Evolutionary conservation across 1,140 invertebrate genomes (phyloP), one percentile per base, ranked within the genome.

Genomic region (Aphelenchoides fujianensis): DNA sequence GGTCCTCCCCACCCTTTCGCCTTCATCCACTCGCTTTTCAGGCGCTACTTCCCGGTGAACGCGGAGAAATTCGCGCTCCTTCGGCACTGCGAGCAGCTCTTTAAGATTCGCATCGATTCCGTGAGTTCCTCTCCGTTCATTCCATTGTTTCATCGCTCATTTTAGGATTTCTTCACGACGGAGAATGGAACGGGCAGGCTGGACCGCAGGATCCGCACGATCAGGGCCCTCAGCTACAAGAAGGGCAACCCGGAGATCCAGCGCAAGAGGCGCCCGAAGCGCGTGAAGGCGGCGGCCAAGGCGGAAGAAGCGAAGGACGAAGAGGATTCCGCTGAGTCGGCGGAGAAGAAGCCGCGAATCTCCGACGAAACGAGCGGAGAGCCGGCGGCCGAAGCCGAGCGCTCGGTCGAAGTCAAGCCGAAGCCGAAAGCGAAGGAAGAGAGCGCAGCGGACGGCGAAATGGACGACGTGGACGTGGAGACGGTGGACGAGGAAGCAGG

Each of bases 181-280:
- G 55, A 59, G 55, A 59, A 59, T 59, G 55, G 55, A 59, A 59
- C 55, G 12, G 55, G 55, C 5, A 59, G 34, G 23, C 19, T 59
- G 5, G 55, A 59, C 23, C 55, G 55, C 5, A 27, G 55, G 5
- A 59, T 59, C 23, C 55, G 55, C 7, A 59, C 55, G 5, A 59
- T 59, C 7, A 27, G 55, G 34, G 34, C 55, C 5, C 28, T 5
- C 19, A 5, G 19, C 55, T 59, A 59, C 55, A 59, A 59, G 55
- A 59, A 59, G 19, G 55, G 55, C 55, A 19, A 19, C 5, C 23
- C 41, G 41, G 34, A 59, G 55, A 59, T 59, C 34, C 55, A 5
- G 19, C 55, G 55, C 5, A 59, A 59, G 19, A 5, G 55, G 5
- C 12, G 5, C 5, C 5, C 23, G 41, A 48, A 48, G 23, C 23